Evolutionary conservation across 1,140 invertebrate species (phyloP), one percentile per base, ranked within the genome.

Genomic region (Bursaphelenchus mucronatus): DNA sequence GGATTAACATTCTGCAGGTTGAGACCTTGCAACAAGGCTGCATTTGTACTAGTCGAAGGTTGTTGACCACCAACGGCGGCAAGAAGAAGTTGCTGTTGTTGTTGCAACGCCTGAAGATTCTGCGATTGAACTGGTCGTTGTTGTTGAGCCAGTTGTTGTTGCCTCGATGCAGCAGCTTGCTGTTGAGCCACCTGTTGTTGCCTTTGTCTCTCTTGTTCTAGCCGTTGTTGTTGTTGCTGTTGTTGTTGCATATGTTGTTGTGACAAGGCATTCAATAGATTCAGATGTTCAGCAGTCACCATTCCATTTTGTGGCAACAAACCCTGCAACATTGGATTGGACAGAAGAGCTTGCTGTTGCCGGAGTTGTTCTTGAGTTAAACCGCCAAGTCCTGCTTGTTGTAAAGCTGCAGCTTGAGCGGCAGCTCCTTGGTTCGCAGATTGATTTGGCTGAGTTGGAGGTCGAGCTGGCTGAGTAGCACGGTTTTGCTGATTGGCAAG

Each of bases 181-280:
- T 61, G 44, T 5, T 61, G 59, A 30, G 41, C 56, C 8, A 39
- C 41, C n/a, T 64, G 56, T 6, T 63, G 61, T 19, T 62, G 61
- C 41, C 13, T 17, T 50, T 59, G 57, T 50, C 45, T 2, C 13
- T 59, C 40, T 17, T n/a, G 21, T 6, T 39, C 54, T 6, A 55
- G 54, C 40, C 45, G 13, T 39, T 39, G 40, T 13, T 55, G 13
- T 55, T 55, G 53, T 13, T 55, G 13, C 53, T 55, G 13, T 39
- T n/a, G 40, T 59, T 43, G 57, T 59, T 40, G 13, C 41, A 62
- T 58, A 8, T 63, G 57, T 40, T 63, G 61, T 63, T 63, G 61
- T 9, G 61, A 61, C 9, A 56, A 7, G 44, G 10, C 9, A 13
- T 61, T 61, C 15, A 63, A 13, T 54, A 61, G 11, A 8, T 17